Base-by-base conservation (phyloP, 2,797 vertebrate genomes). In the Mycteria americana region DNA sequence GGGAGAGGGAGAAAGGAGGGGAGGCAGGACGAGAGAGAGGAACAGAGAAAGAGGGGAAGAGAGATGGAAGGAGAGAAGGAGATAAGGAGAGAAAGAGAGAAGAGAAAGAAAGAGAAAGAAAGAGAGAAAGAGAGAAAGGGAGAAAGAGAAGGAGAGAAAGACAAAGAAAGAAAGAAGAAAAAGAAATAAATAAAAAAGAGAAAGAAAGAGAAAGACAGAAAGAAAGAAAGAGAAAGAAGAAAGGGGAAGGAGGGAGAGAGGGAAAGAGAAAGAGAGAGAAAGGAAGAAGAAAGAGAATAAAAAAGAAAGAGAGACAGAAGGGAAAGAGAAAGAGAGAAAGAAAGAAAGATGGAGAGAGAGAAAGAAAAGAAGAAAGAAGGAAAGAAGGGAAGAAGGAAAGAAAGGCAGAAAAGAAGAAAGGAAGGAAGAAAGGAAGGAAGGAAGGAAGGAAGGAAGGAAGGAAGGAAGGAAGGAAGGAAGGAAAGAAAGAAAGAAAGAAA, bases 311-410 rank as follows among this genome's bases (percentile, higher is more conserved):
- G 14, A 10, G 27, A 27, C 0, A 10, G 15, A 51, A 12, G 18
- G 11, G 7, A 16, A 4, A 25, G 16, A 53, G 13, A 18, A 4
- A 4, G 2, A 3, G 6, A 31, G 9, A 10, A 3, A 6, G 3
- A 10, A 7, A 10, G 4, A 6, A 9, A 13, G 12, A 7, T 1
- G 10, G 7, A 48, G 4, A 8, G 5, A 27, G 3, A 3, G 3
- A 31, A 5, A 9, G 11, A n/a, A 3, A 10, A 6, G 12, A 1
- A 4, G 13, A 4, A 6, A 3, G 2, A 6, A 6, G 25, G 21
- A 11, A 10, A n/a, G 9, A 6, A 18, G 6, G 11, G 7, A 4
- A 8, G 9, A 12, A 6, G 7, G 4, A 23, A 5, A 7, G 7
- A 15, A 7, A 7, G 22, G 8, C 37, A 10, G 11, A 28, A 25